Percentiles rank a stretch among this genome's conserved stretches.
Conservation (phyloP, 1,140 invertebrate species). For the Lordiphosa mommai region DNA sequence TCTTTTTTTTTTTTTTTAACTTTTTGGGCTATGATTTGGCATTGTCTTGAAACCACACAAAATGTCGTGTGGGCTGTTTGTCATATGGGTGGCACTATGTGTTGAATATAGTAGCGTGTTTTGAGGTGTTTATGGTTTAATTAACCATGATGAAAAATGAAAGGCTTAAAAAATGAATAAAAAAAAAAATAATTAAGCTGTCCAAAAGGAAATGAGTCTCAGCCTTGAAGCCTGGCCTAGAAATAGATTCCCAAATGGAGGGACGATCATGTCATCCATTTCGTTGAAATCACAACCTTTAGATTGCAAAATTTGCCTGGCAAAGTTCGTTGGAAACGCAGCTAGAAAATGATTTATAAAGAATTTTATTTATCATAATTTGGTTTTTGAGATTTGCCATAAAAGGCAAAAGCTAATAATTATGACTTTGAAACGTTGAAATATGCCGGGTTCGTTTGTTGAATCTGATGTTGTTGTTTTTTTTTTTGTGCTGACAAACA, state of each 20-base stretch:
- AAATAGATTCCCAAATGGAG: conserved; percentile 7
- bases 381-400: conserved; percentile 23
- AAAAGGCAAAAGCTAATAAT: conserved; percentile 66
- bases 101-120: conserved; percentile 67
- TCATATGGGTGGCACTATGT: conserved; percentile 56
- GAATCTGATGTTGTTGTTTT: conserved; percentile 4
- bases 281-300: conserved; percentile 17
- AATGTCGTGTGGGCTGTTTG: conserved; percentile 58
- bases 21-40: conserved; percentile 58
- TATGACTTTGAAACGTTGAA: conserved; percentile 53
- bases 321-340: conserved; percentile 64
- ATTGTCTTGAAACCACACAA: conserved; percentile 45
- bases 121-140: conserved; percentile 72
- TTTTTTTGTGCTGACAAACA: conserved; percentile 1
- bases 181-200: conserved; percentile 6
- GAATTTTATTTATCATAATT: conserved; percentile 41
- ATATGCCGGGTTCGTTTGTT: conserved; percentile 18
- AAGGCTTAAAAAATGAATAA: conserved; percentile 30
- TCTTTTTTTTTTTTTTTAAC: no score
- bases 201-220: conserved; percentile 1
- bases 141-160: conserved; percentile 64
- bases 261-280: conserved; percentile 23
- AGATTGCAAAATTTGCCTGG: conserved; percentile 46
- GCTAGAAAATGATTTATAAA: conserved; percentile 65
- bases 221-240: conserved; percentile 44